These are phyloP conservation scores for Tridacna crocea DNA, from an alignment of 2,888 invertebrate species.

Conservation along the genomic window DNA sequence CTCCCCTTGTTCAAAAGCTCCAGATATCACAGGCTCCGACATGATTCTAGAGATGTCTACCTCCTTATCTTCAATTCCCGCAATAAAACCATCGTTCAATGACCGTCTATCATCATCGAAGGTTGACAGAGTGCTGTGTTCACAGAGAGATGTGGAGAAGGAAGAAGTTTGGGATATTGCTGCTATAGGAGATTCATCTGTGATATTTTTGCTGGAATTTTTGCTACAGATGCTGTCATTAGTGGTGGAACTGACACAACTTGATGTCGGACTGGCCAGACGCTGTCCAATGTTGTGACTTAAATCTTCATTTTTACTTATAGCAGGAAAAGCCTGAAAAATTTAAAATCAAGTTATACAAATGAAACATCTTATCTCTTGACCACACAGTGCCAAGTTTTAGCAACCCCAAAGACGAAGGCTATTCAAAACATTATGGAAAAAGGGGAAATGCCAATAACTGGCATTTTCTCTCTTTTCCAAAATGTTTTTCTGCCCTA, in stretches of 20 bases:
- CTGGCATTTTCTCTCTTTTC: too few species aligned
- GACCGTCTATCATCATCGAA: constrained; percentile 64
- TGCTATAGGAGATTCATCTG: constrained; percentile 58
- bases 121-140: constrained; percentile 62
- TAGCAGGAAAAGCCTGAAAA: constrained; percentile 50
- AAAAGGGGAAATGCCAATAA: too few species aligned
- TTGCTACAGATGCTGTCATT: constrained; percentile 22
- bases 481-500: too few species aligned
- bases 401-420: too few species aligned
- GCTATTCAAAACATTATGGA: too few species aligned
- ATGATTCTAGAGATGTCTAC: constrained; percentile 61
- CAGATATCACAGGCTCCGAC: constrained; percentile 56
- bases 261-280: constrained; percentile 64
- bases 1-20: constrained; percentile 50
- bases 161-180: constrained; percentile 58
- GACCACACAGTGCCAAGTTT: too few species aligned
- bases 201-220: constrained; percentile 32
- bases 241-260: constrained; percentile 28
- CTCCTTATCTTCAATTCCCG: constrained; percentile 57
- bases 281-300: constrained; percentile 67
- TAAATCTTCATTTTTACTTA: not conserved
- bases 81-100: constrained; percentile 74
- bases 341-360: too few species aligned
- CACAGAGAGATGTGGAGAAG: constrained; percentile 53
- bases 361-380: too few species aligned